Base-by-base conservation (phyloP, 2,797 vertebrate genomes). In the Crax fasciolata region DNA sequence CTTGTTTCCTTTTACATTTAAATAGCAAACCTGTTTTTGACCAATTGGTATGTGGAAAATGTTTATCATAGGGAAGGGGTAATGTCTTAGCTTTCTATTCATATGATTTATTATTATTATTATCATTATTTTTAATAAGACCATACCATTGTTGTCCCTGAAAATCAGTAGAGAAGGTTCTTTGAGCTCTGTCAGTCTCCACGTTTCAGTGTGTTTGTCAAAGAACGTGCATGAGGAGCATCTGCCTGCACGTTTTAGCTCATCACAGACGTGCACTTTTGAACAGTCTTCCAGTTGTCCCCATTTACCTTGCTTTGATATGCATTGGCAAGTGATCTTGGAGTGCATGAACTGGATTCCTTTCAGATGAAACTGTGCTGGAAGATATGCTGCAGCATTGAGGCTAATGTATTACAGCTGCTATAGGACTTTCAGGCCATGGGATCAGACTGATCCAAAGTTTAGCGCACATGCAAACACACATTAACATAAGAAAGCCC, bases 361-460 rank as follows among this genome's bases (percentile, higher is more conserved):
- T 94, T 87, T 95, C 35, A 23, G 41, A 65, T 94, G 76, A 95
- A 89, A 48, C 43, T 58, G 0, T 63, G 8, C 65, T 92, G 68
- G 63, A 48, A 88, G 76, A 78, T 77, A 8, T 5, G 17, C 48
- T 61, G 70, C 78, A 65, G 38, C 46, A 20, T 10, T 80, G 49
- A 1, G 1, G 49, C 30, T 92, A 83, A 95, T 75, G 58, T 14
- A 9, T 25, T 94, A 79, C 95, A 97, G 89, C 82, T 96, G 89
- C 89, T 66, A 1, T 10, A 75, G 79, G 57, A 39, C 84, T 92
- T 72, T 68, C 65, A 85, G 89, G 46, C 82, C 28, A 10, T 30
- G 46, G 16, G 54, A 58, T 23, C 57, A 27, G 10, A 27, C n/a
- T 62, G 73, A 18, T 39, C 46, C 58, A 61, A 82, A 59, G 48